Percentiles rank a stretch among this genome's conserved stretches.
Evolutionary conservation across 2,113 vertebrate genomes (phyloP).

Genomic region (Emydocephalus ijimae): DNA sequence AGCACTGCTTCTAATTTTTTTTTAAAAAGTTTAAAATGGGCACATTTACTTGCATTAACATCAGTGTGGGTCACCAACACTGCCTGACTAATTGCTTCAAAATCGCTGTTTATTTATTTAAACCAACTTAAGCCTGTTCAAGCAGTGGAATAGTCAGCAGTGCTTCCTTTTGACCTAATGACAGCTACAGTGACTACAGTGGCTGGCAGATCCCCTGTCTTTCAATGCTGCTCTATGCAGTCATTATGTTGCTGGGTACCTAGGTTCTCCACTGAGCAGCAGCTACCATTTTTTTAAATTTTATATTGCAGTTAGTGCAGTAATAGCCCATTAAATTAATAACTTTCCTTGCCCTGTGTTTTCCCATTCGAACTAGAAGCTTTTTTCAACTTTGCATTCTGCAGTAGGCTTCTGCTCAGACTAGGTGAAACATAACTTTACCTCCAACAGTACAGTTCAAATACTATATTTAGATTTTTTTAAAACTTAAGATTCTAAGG

Average conservation of each 20-base stretch:
- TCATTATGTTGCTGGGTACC: neutral
- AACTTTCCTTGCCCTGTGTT: neutral
- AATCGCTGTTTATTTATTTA: neutral
- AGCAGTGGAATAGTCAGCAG: neutral
- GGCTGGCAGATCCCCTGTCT: neutral
- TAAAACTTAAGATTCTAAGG: neutral
- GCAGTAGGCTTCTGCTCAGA: neutral
- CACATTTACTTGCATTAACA: neutral
- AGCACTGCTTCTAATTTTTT: neutral
- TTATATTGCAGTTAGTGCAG: neutral
- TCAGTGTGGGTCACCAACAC: neutral
- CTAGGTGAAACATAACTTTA: constrained; percentile 6
- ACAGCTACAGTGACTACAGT: neutral
- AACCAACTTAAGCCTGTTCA: neutral
- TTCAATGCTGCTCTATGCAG: neutral
- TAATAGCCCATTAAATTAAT: neutral
- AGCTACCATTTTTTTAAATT: neutral
- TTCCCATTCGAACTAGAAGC: neutral
- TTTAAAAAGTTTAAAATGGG: neutral
- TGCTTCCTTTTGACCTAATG: neutral
- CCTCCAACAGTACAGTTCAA: neutral
- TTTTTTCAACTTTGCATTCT: neutral
- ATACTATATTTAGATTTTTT: neutral
- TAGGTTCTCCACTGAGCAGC: neutral
- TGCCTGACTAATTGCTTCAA: neutral